Base-by-base conservation (phyloP, 2,797 vertebrate genomes). In the Phalloptychus januarius region DNA sequence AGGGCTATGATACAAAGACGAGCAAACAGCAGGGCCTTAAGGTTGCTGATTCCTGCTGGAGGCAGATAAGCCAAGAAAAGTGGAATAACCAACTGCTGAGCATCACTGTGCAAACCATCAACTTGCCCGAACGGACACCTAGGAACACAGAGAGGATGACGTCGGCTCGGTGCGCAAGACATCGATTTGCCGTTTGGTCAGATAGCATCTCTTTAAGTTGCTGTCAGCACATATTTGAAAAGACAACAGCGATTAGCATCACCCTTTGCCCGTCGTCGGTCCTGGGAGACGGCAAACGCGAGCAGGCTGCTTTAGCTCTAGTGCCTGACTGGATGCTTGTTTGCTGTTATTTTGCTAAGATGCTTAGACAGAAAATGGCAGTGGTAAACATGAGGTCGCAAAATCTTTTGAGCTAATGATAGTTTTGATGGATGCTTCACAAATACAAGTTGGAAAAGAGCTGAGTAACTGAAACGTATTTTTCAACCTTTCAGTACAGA, bases 31-130 rank as follows among this genome's bases (percentile, higher is more conserved):
- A 72, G 38, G 85, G 79, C 79, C 50, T 84, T 70, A 77, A 87
- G 6, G 86, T 85, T 52, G 85, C 90, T 87, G 89, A 93, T 88
- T 84, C 89, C 89, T 84, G 78, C 87, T 90, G 91, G 67, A 89
- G 85, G 84, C 83, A 91, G 93, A 94, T 95, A 94, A 93, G 91
- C 89, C 89, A 82, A 45, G 44, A 75, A 50, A 65, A 92, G 83
- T 90, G 90, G 91, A 93, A 93, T 94, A 52, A 94, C 92, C 91
- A 79, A 83, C 91, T 92, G 93, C 92, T 94, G 92, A 93, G 93
- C 94, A 93, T 91, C 75, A 79, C 92, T 91, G 93, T 93, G 92
- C 95, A 95, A 95, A 93, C 91, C 91, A 88, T 92, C 92, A 89
- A 85, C 85, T 85, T 69, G 76, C 82, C 84, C 46, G 87, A 90